Base-by-base conservation (phyloP, 1,140 invertebrate species). In the Rhyacophila brunnea region DNA sequence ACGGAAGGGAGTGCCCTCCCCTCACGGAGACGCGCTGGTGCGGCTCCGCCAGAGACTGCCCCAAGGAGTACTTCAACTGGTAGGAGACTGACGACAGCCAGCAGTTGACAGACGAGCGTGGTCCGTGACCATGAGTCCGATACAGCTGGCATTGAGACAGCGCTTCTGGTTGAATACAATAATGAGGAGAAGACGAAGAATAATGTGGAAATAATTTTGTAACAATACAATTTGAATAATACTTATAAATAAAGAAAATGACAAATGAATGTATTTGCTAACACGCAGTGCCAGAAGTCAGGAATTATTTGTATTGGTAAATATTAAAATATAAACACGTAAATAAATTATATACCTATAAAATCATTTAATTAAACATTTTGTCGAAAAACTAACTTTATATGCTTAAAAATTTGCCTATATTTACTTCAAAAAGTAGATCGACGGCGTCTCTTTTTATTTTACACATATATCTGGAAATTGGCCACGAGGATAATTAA, bases 1-100 rank as follows among this genome's bases (percentile, higher is more conserved):
- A 89, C 10, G 92, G 92, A 1, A 75, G 82, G 18, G 78, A 84
- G 9, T 95, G 93, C 78, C 91, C 92, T 13, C 85, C 89, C 1
- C 79, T 93, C 14, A 80, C 87, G 53, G 87, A 94, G 70, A 89
- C 89, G 23, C 87, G 90, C 70, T 93, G 91, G 91, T 95, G 92
- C 70, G 90, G 91, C 48, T 88, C 84, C 57, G 85, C 86, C 46
- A 80, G 82, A 59, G 86, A 85, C 46, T 90, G 88, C 73, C 77
- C 80, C 62, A 80, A 78, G 55, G 71, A 70, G 45, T 81, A 82
- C 68, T 83, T 82, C 69, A 75, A 79, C 54, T 83, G 79, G 79
- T 78, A 72, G 64, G 35, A 51, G 14, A 47, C 15, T 9, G 6
- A 44, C 51, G 14, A 47, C 15, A 2, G 6, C 20, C 28, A 1